These are phyloP conservation scores for Ophion costatus DNA, from an alignment of 2,888 invertebrate genomes.

Conservation along the genomic window DNA sequence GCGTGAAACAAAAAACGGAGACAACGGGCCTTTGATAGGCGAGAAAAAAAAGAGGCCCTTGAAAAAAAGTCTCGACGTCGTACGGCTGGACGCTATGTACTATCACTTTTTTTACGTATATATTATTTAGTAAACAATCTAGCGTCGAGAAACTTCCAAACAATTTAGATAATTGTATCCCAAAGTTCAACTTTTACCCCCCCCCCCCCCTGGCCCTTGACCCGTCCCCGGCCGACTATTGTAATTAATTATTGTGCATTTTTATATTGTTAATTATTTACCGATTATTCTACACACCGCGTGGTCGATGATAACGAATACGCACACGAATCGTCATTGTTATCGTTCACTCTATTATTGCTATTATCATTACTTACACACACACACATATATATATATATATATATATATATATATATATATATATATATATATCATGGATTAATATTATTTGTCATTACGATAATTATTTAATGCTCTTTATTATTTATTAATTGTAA, in stretches of 20 bases:
- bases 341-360: conserved; percentile 72
- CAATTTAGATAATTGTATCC: conserved; percentile 63
- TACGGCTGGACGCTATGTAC: conserved; percentile 32
- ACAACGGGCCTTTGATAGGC: conserved; percentile 19
- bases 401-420: conserved; percentile 68
- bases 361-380: conserved; percentile 69
- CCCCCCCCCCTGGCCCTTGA: background rate
- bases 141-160: conserved; percentile 47
- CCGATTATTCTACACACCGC: conserved; percentile 65
- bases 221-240: conserved; percentile 25
- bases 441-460: conserved; percentile 67
- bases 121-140: conserved; percentile 33
- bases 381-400: conserved; percentile 72
- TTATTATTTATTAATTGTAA: conserved; percentile 82
- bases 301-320: conserved; percentile 67
- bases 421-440: conserved; percentile 60
- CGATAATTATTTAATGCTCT: conserved; percentile 79
- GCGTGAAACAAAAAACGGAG: conserved; percentile 10
- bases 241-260: conserved; percentile 68
- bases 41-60: conserved; percentile 29
- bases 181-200: conserved; percentile 64
- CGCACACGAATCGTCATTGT: conserved; percentile 57
- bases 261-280: conserved; percentile 77
- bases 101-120: conserved; percentile 40
- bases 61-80: conserved; percentile 45